phyloP scores from a whole-genome alignment of 2,797 vertebrate genomes.

The Siniperca undulata region DNA sequence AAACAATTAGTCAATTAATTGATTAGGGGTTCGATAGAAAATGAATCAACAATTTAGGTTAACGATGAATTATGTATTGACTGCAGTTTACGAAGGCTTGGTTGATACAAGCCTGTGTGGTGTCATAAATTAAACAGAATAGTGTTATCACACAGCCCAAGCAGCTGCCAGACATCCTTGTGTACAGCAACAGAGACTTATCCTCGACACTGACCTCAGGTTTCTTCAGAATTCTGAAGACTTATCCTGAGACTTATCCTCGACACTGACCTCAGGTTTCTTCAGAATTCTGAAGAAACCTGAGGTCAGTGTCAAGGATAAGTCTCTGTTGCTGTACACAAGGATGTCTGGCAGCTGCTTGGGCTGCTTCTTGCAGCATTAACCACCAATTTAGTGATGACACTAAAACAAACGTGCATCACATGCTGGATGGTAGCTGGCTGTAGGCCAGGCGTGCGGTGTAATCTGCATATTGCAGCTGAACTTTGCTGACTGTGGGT shows the following conservation, averaged over 20 bases:
- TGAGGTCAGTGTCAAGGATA: neutral
- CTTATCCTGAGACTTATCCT: too few relatives aligned
- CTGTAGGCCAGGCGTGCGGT: constrained; percentile 20
- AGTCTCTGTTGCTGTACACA: constrained; percentile 21
- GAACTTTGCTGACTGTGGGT: constrained; percentile 38
- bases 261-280: too few relatives aligned
- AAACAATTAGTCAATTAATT: neutral
- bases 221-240: too few relatives aligned
- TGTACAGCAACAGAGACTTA: constrained; percentile 21
- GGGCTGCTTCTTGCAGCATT: constrained; percentile 4
- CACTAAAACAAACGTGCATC: constrained; percentile 9
- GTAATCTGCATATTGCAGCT: constrained; percentile 50
- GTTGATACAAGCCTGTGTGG: constrained; percentile 11
- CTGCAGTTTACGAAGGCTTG: constrained; percentile 21
- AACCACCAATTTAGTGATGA: constrained; percentile 23
- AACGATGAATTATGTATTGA: neutral
- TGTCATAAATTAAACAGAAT: constrained; percentile 26
- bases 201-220: constrained; percentile 22
- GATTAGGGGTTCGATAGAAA: neutral
- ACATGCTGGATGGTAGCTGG: constrained; percentile 17
- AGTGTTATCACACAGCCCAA: constrained; percentile 11
- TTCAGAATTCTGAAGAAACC: too few relatives aligned
- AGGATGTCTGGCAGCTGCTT: constrained; percentile 31
- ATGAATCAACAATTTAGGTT: neutral
- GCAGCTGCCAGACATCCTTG: constrained; percentile 32